phyloP scores from a whole-genome alignment of 2,888 invertebrate genomes.

The Ophion ventricosus region DNA sequence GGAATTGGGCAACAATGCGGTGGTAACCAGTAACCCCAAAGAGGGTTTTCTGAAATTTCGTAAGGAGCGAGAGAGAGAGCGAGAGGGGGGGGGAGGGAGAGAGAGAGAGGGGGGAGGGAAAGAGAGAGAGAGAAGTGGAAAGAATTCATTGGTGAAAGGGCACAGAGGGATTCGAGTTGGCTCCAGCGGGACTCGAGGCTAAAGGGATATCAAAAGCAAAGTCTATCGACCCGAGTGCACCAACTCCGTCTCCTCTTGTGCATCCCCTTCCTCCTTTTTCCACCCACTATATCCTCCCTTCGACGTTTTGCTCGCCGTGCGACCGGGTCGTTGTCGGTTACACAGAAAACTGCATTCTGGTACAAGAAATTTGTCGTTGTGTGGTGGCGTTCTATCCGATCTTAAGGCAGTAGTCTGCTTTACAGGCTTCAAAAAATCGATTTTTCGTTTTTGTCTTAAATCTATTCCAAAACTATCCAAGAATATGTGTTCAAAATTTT shows the following conservation, averaged over 20 bases:
- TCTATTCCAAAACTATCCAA: too few relatives aligned
- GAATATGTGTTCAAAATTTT: too few relatives aligned
- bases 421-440: too few relatives aligned
- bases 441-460: too few relatives aligned
- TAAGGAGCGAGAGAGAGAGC: slow-evolving; percentile 19
- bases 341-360: slow-evolving; percentile 38
- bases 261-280: background rate
- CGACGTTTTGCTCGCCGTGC: slow-evolving; percentile 29
- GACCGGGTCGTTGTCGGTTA: slow-evolving; percentile 48
- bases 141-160: slow-evolving; percentile 43
- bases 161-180: slow-evolving; percentile 43
- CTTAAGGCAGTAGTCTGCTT: too few relatives aligned
- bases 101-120: background rate
- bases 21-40: slow-evolving; percentile 11
- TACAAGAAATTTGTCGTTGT: slow-evolving; percentile 46
- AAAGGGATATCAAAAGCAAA: slow-evolving; percentile 62
- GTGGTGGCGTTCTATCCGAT: slow-evolving; percentile 41
- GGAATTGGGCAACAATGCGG: slow-evolving; percentile 45
- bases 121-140: slow-evolving; percentile 1
- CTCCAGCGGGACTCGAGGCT: slow-evolving; percentile 36
- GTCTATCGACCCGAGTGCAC: slow-evolving; percentile 65
- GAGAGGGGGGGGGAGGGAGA: background rate
- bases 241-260: slow-evolving; percentile 8
- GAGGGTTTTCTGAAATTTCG: slow-evolving; percentile 1
- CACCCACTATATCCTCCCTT: background rate